A percentile compares a stretch with the other conserved stretches of the same genome.
Conservation (phyloP, 1,140 invertebrate genomes). For the Penaeus chinensis region DNA sequence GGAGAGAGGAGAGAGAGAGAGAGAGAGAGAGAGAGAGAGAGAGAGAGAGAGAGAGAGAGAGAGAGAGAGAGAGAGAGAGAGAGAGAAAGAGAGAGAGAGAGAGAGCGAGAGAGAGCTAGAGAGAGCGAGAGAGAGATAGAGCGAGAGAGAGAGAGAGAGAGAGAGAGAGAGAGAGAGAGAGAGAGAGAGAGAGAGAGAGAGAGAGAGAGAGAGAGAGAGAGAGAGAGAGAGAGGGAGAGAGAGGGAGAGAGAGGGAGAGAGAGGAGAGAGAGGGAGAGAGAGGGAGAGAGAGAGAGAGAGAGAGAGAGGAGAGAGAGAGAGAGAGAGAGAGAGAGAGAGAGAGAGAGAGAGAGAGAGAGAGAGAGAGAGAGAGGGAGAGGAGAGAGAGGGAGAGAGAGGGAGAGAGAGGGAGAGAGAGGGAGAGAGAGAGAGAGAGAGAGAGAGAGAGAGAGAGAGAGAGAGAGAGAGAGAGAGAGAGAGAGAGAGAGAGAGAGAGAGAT, state of each 20-base stretch:
- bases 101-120: not conserved
- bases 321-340: constrained; percentile 7
- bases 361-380: not conserved
- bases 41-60: not conserved
- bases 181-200: not conserved
- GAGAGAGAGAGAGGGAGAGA: too few species aligned
- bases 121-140: not conserved
- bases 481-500: not conserved
- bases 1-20: too few species aligned
- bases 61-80: too few species aligned
- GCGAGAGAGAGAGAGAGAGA: not conserved
- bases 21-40: not conserved
- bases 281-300: too few species aligned
- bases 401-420: not conserved
- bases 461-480: not conserved
- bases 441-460: not conserved
- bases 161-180: not conserved
- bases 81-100: not conserved
- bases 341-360: not conserved
- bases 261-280: too few species aligned
- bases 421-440: not conserved
- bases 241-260: too few species aligned
- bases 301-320: not conserved
- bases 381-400: not conserved
- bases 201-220: too few species aligned